Base-by-base conservation (phyloP, 1,140 invertebrate genomes). In the Heliconius hewitsoni region DNA sequence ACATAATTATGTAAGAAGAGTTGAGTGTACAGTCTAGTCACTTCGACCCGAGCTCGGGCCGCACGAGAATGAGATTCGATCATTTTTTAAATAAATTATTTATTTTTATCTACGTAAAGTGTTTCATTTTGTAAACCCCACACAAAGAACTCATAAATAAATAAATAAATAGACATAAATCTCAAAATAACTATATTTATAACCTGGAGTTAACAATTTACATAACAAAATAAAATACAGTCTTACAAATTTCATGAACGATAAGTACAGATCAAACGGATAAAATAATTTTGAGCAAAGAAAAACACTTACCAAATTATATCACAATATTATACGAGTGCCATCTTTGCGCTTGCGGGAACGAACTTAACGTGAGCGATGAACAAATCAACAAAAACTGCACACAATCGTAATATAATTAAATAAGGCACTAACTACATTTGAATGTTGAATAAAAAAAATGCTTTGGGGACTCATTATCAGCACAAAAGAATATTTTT, bases 11-110 rank as follows among this genome's bases (percentile, higher is more conserved):
- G 87, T 92, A 87, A 85, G 86, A 90, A 89, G 89, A 90, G 89
- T 93, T 93, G 93, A 94, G 93, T 94, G 93, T 94, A 93, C 87
- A 88, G 87, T 94, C 93, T 94, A 94, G 93, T 94, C 93, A 94
- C 85, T 81, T 82, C 89, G 91, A 89, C 90, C 91, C 85, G 91
- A 92, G 91, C 93, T 93, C 91, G 81, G 93, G 92, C 91, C 91
- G 86, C 80, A 84, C 86, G 87, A 89, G 84, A 87, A 90, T 89
- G 81, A 85, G 89, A 90, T 92, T 91, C 87, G 87, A 89, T 86
- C 83, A 88, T 87, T 66, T 66, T 91, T 91, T 89, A 87, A 92
- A 93, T 94, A 91, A 92, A 93, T 89, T 88, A 92, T 92, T 92
- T 94, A 94, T 94, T 93, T 94, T 92, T 89, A 89, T 87, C 85